These are phyloP conservation scores for Mormyrus hasselquistii DNA, from an alignment of 2,797 vertebrate species.

Conservation along the genomic window DNA sequence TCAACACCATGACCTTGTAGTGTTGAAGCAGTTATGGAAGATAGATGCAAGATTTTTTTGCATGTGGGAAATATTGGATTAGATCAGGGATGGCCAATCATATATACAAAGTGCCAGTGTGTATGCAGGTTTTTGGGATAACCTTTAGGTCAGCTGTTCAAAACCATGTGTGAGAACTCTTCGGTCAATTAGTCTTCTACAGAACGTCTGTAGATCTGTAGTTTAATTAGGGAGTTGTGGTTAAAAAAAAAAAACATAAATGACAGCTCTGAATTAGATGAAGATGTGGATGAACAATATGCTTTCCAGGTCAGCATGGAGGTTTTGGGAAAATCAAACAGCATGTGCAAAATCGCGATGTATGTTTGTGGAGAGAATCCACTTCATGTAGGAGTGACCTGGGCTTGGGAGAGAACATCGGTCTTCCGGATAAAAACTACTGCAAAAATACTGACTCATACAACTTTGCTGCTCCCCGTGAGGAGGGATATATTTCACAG, in stretches of 20 bases:
- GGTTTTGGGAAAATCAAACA: not conserved
- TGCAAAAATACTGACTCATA: slow-evolving; percentile 6
- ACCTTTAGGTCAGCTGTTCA: not conserved
- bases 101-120: not conserved
- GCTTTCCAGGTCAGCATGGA: not conserved
- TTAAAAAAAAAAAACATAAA: not conserved
- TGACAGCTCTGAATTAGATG: not conserved
- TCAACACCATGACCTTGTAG: not conserved
- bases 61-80: not conserved
- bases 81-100: not conserved
- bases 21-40: not conserved
- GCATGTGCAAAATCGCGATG: not conserved
- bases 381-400: not conserved
- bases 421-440: not conserved
- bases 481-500: not conserved
- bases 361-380: not conserved
- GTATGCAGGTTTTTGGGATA: not conserved
- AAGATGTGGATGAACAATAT: not conserved
- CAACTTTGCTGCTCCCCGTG: not conserved
- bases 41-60: not conserved
- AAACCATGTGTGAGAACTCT: not conserved
- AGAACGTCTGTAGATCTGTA: too few relatives aligned
- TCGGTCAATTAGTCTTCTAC: not conserved
- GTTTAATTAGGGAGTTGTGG: not conserved
- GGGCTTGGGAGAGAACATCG: not conserved